Percentiles rank a stretch among this genome's conserved stretches.
These are phyloP conservation scores for Bombyx mandarina DNA, from an alignment of 1,140 invertebrate species.

Conservation along the genomic window DNA sequence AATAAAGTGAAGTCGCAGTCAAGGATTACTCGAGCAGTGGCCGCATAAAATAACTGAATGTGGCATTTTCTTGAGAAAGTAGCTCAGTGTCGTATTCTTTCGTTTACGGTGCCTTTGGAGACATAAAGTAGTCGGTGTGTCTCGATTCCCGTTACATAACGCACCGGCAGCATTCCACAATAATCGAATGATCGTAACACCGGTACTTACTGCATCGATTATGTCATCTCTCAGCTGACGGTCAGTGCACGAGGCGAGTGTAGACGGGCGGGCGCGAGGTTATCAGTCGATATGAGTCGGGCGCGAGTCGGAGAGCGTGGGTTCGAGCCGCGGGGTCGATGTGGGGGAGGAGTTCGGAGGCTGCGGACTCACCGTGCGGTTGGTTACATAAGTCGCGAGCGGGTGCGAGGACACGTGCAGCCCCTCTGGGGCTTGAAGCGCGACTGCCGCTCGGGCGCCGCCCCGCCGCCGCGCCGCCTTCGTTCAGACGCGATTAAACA, in stretches of 20 bases:
- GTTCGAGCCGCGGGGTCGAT: conserved; percentile 44
- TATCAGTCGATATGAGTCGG: conserved; percentile 40
- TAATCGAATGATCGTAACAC: conserved; percentile 41
- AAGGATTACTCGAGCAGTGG: not conserved
- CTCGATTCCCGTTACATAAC: conserved; percentile 57
- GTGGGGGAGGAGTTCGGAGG: conserved; percentile 47
- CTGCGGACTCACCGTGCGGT: conserved; percentile 62
- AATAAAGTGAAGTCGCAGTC: not conserved
- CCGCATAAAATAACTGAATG: not conserved
- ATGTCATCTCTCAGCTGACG: conserved; percentile 64
- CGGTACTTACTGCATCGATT: conserved; percentile 66
- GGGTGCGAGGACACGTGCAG: conserved; percentile 54
- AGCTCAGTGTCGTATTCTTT: conserved; percentile 16
- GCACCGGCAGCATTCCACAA: conserved; percentile 47
- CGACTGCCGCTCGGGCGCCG: conserved; percentile 56
- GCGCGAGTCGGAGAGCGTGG: conserved; percentile 38
- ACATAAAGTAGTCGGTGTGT: not conserved
- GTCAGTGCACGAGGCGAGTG: conserved; percentile 37
- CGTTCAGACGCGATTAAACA: conserved; percentile 49
- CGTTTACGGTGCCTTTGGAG: conserved; percentile 3
- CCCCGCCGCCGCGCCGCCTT: conserved; percentile 38
- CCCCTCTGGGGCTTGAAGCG: conserved; percentile 54
- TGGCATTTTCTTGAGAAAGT: conserved; percentile 14
- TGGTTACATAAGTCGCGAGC: conserved; percentile 64
- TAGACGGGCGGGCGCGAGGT: conserved; percentile 30